Evolutionary conservation across 2,888 invertebrate species (phyloP), one percentile per base, ranked within the genome.

Genomic region (Tipula helvola): DNA sequence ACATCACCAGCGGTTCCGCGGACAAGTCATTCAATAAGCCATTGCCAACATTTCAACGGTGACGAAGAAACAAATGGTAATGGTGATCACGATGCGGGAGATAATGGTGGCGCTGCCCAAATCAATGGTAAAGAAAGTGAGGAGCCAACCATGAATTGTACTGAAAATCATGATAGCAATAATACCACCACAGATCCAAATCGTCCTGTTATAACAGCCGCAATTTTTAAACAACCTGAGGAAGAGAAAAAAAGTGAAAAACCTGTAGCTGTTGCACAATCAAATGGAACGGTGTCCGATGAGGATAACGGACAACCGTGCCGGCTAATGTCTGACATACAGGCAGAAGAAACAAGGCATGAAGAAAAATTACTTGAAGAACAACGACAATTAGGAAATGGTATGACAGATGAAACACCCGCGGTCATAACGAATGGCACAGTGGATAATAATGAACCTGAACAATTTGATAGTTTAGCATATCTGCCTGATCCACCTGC

Each of bases 191-290:
- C 85, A n/a, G 39, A 86, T 41, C 88, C 90, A 2, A 89, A 90
- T 2, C 90, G 92, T 88, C 95, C 95, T 4, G 93, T 95, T 42
- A 95, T 95, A 85, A 95, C 95, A 57, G 94, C 95, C 0, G 95
- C 95, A 0, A 93, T 95, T 83, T 93, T 95, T 88, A 95, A 95
- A 88, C 93, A 95, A 88, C 93, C 95, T 89, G 93, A 94, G 89
- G 92, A 93, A 0, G 92, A 93, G 5, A 93, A 93, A 87, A 88
- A 88, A 85, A 87, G 86, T 57, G 87, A 88, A 87, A 87, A 88
- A 84, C 88, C 88, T 57, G 87, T 87, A 86, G 12, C 36, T 44
- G 87, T 87, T 86, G 8, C 36, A 36, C 12, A 52, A 13, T 12
- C 36, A 28, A 42, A 42, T 39, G 44, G n/a, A 41, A 28, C 42